Base-by-base conservation (phyloP, 2,113 vertebrate genomes). In the Tonatia bakeri region DNA sequence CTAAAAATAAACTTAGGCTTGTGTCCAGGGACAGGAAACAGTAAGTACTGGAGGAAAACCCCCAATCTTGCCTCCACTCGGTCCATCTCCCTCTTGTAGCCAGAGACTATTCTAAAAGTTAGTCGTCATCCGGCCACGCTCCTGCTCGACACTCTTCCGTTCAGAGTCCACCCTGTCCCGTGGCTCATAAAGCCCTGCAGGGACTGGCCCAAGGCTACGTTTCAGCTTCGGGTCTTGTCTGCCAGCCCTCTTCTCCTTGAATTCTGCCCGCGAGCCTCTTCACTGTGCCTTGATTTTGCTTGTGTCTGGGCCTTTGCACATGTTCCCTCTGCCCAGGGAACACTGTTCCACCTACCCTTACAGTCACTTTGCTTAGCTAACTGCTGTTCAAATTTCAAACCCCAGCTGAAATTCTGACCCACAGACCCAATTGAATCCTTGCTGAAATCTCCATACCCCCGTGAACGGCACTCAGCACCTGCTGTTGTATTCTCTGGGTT, bases 1-100 rank as follows among this genome's bases (percentile, higher is more conserved):
- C 95, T 97, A 96, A 96, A 97, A 96, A 97, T 96, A 97, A 97
- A 91, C 28, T 6, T 93, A 79, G 95, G 95, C 94, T 7, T 83
- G 54, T 79, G 82, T 97, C 97, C 97, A 96, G 82, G 85, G 96
- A 65, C 36, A 80, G 93, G 77, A 92, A 86, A 73, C 67, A 94
- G 36, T 76, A 76, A 96, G 95, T 80, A 15, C 82, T 89, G 82
- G 86, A 83, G 69, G 80, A n/a, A 59, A 85, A 83, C 83, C 73
- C 95, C 89, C 83, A 59, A 1, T 79, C 79, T 94, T 77, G 93
- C 82, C 38, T 95, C 91, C 43, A 20, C 31, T 96, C 73, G 83
- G 28, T 56, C 90, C 81, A 47, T 73, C 72, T 76, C 82, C 54
- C 61, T 67, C 61, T 38, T 31, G 91, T 76, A 72, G 84, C 61